Base-by-base conservation (phyloP, 1,140 invertebrate genomes). In the Drosophila ambigua region DNA sequence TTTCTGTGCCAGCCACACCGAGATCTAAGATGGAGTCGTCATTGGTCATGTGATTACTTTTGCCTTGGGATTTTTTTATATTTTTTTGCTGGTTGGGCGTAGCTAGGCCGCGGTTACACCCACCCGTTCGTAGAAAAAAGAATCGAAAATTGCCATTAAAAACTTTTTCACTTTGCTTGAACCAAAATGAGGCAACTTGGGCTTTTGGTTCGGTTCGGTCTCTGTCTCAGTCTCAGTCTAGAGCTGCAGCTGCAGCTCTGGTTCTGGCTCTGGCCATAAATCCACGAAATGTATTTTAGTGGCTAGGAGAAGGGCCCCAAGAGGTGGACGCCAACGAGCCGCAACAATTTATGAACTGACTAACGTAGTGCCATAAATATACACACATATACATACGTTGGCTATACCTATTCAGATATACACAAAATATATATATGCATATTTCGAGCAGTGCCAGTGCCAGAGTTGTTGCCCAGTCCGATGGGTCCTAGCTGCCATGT, bases 271-370 rank as follows among this genome's bases (percentile, higher is more conserved):
- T 49, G 54, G 53, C 72, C 71, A 73, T 73, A 73, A 73, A 73
- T 73, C 59, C 71, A 51, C 48, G 51, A 71, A 73, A 73, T 73
- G 73, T 73, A 46, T 73, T 73, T 64, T 73, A 73, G 63, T 69
- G 67, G 64, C 64, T 24, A 26, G 64, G 13, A 13, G 31, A 60
- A 1, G 23, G 39, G n/a, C n/a, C n/a, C 2, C 13, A 23, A 53
- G 60, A 58, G 43, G 53, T 63, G 52, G 61, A 52, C 46, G 54
- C 72, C 71, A 72, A 73, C 69, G 60, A 73, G 69, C 64, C 76
- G 72, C 80, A 79, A 79, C 66, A 84, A 90, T 90, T 90, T 90
- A 90, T 90, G 88, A 83, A 90, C 88, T 90, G 63, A 73, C 59
- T 83, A 73, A 72, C 67, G 76, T 62, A 81, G 44, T 13, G 66